Percentiles rank a stretch among this genome's conserved stretches.
phyloP scores from a whole-genome alignment of 2,888 invertebrate species.

The Fragum sueziense region DNA sequence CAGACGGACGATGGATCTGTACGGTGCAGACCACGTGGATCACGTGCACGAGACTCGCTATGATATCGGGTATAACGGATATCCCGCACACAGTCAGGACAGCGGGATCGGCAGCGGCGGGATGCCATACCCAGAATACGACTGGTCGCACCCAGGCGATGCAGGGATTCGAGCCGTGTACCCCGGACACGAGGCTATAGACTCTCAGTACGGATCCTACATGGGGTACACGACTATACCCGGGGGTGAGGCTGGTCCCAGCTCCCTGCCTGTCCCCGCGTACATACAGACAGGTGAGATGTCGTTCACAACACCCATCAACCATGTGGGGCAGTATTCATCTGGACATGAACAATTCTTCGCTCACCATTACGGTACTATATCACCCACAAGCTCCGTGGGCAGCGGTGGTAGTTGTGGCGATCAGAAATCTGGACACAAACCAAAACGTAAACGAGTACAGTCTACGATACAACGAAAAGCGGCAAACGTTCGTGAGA shows the following conservation, averaged over 20 bases:
- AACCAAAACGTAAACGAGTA: constrained; percentile 76
- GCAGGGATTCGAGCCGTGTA: constrained; percentile 24
- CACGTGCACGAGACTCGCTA: constrained; percentile 47
- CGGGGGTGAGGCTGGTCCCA: constrained; percentile 40
- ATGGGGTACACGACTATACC: constrained; percentile 56
- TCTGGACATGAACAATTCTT: constrained; percentile 47
- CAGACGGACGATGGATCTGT: constrained; percentile 35
- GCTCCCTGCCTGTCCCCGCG: constrained; percentile 34
- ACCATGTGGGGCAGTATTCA: constrained; percentile 48
- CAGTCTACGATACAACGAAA: constrained; percentile 74
- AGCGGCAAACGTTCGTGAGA: constrained; percentile 77
- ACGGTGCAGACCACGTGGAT: constrained; percentile 32
- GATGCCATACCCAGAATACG: constrained; percentile 46
- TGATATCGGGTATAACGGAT: constrained; percentile 47
- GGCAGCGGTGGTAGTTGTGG: constrained; percentile 17
- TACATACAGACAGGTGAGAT: constrained; percentile 52
- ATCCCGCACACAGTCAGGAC: constrained; percentile 27
- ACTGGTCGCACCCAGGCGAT: constrained; percentile 42
- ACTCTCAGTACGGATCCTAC: constrained; percentile 56
- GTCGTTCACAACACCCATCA: constrained; percentile 45
- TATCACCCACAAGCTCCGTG: constrained; percentile 41
- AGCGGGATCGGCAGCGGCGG: constrained; percentile 27
- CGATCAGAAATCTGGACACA: constrained; percentile 48
- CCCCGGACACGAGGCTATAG: constrained; percentile 35
- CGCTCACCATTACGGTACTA: constrained; percentile 35